Evolutionary conservation across 2,113 vertebrate genomes (phyloP).

Genomic region (Ophthalmolycus amberensis): DNA sequence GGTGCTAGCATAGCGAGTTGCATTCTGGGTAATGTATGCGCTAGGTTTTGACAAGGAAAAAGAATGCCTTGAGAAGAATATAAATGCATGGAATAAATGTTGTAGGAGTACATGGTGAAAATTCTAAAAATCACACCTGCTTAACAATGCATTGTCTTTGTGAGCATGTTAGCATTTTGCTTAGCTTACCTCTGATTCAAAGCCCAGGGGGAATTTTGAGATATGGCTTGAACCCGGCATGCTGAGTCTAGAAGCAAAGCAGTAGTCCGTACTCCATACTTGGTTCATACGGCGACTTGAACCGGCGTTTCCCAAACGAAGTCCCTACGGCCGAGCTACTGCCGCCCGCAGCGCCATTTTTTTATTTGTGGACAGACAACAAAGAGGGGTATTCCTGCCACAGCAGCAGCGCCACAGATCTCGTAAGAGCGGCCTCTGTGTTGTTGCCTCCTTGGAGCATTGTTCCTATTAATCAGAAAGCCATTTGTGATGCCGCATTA

Average conservation of each 20-base stretch:
- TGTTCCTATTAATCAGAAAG: slow-evolving; percentile 80
- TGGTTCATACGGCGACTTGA: neutral
- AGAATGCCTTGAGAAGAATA: neutral
- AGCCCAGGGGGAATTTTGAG: neutral
- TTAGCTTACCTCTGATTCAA: neutral
- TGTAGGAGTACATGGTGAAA: neutral
- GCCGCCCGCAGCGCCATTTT: slow-evolving; percentile 19
- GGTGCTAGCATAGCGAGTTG: neutral
- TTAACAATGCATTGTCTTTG: neutral
- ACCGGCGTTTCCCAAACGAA: neutral
- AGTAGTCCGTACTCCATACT: neutral
- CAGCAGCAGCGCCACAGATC: slow-evolving; percentile 43
- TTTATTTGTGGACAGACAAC: slow-evolving; percentile 15
- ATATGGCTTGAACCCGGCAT: neutral
- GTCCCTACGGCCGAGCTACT: neutral
- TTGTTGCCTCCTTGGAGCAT: slow-evolving; percentile 56
- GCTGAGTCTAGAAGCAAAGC: neutral
- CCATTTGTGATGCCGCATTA: slow-evolving; percentile 78
- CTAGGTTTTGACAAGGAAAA: neutral
- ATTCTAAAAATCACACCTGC: neutral
- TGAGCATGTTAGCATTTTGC: neutral
- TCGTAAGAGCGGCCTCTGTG: slow-evolving; percentile 48
- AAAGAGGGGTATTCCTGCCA: slow-evolving; percentile 12
- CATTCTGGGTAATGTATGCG: neutral
- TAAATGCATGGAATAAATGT: neutral